Base-by-base conservation (phyloP, 2,113 vertebrate species). In the Rynchops niger region DNA sequence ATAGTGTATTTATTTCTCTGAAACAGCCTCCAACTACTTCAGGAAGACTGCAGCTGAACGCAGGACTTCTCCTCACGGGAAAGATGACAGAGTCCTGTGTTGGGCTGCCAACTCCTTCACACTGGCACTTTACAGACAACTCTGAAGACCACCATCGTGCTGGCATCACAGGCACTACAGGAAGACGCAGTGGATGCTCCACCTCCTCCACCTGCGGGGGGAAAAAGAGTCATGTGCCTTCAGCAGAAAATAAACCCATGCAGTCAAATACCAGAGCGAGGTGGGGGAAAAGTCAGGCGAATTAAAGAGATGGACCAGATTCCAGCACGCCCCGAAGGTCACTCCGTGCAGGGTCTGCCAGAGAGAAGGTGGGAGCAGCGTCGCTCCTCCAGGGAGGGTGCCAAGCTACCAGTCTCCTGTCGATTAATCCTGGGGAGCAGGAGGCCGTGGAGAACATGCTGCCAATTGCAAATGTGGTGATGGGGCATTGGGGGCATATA, bases 401-500 rank as follows among this genome's bases (percentile, higher is more conserved):
- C 89, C 89, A 94, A 93, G 93, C 94, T 95, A 97, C 95, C 86
- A 96, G 62, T 62, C 63, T 52, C 93, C 59, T 66, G 71, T 34
- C 12, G 3, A 87, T 95, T 97, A 94, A 91, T 94, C 81, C 91
- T 66, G 78, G 62, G 79, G 91, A 95, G 82, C 55, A 74, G 85
- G 40, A 96, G 89, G 82, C 9, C 6, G 23, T 38, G 74, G 66
- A 82, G 93, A 95, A 86, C 94, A 86, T 82, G 53, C 70, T 56
- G 89, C 81, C 95, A 96, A 87, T 73, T 87, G 77, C 42, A 95
- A 91, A 89, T 86, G 93, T 94, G 91, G 82, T 93, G 91, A 92
- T 95, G 74, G 94, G 91, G 87, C 95, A 96, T 70, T 86, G 95
- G 95, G 93, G 93, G 96, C 91, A 97, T 97, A 95, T 93, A 96